Conservation (phyloP, 2,113 vertebrate species). For the Myotis brandtii region DNA sequence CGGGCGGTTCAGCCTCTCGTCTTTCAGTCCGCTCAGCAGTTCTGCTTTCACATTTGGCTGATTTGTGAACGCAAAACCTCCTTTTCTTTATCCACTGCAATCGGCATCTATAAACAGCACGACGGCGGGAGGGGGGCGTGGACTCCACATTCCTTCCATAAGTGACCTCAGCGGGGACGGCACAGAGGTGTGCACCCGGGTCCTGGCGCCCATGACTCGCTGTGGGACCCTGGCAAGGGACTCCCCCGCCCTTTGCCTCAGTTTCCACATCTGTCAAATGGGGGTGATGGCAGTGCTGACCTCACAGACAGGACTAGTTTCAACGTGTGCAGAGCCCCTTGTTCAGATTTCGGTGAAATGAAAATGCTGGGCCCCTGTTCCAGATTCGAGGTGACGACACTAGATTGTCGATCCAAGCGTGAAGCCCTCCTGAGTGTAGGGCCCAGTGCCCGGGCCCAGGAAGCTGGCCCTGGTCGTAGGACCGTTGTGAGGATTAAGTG, state of each 20-base stretch:
- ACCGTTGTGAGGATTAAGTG: neutral
- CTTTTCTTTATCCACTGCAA: constrained; percentile 42
- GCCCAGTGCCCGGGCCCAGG: too few relatives aligned
- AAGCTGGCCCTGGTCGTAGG: neutral
- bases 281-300: neutral
- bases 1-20: constrained; percentile 56
- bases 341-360: neutral
- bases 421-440: too few relatives aligned
- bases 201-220: too few relatives aligned
- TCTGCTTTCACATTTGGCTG: constrained; percentile 71
- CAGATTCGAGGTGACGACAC: neutral
- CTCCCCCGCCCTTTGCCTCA: neutral
- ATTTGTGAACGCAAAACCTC: constrained; percentile 43
- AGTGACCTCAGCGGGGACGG: neutral
- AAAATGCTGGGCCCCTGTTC: neutral
- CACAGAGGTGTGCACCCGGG: neutral
- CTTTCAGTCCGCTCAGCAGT: constrained; percentile 77
- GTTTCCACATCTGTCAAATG: neutral
- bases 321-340: neutral
- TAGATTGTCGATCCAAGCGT: neutral
- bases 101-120: constrained; percentile 56
- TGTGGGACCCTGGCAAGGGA: neutral
- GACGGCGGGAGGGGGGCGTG: neutral
- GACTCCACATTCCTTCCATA: neutral
- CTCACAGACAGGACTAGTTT: neutral